Evolutionary conservation across 1,140 invertebrate species (phyloP).

Genomic region (Phthorimaea operculella): DNA sequence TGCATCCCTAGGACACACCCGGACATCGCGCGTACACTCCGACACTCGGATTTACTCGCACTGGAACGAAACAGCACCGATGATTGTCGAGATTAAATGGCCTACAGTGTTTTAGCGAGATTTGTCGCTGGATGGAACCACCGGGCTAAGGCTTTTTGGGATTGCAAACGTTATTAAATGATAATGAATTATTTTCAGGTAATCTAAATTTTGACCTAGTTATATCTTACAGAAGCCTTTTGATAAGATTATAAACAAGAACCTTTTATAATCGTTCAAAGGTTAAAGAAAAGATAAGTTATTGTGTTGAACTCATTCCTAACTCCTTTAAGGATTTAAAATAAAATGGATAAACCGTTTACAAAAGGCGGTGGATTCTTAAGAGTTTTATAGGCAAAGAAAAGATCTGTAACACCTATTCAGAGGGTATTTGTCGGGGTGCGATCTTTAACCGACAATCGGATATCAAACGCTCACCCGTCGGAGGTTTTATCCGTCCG

Average conservation of each 20-base stretch:
- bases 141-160: too few relatives aligned
- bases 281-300: too few relatives aligned
- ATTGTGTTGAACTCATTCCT: too few relatives aligned
- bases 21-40: constrained; percentile 16
- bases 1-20: constrained; percentile 39
- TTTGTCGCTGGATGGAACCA: constrained; percentile 17
- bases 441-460: constrained; percentile 48
- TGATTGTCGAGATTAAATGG: constrained; percentile 61
- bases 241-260: too few relatives aligned
- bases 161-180: too few relatives aligned
- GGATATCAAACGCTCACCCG: constrained; percentile 42
- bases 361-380: not conserved
- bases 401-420: constrained; percentile 32
- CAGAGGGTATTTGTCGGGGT: constrained; percentile 17
- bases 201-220: too few relatives aligned
- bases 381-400: constrained; percentile 12
- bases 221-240: too few relatives aligned
- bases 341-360: not conserved
- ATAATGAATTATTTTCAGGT: too few relatives aligned
- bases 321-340: not conserved
- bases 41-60: constrained; percentile 20
- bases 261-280: too few relatives aligned
- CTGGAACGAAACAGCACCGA: constrained; percentile 51
- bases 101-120: constrained; percentile 38
- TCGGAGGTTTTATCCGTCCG: constrained; percentile 35